Conservation (phyloP, 2,113 vertebrate species). For the Phrynosoma blainvillii region DNA sequence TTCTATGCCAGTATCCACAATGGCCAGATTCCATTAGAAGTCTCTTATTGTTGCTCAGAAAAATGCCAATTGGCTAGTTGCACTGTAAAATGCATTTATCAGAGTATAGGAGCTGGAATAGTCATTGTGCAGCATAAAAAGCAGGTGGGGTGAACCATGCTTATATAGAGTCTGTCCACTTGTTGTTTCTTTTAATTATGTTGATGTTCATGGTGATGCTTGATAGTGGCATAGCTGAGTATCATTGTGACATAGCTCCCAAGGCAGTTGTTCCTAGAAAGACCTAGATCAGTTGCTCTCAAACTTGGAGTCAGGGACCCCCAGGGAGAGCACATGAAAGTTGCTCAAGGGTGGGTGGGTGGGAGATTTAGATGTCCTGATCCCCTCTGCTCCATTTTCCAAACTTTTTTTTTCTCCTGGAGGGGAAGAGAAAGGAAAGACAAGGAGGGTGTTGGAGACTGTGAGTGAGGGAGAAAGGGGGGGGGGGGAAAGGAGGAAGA, state of each 20-base stretch:
- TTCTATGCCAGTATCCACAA: neutral
- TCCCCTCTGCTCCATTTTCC: too few species aligned
- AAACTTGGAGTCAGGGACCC: too few species aligned
- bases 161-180: neutral
- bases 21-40: neutral
- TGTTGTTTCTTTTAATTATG: neutral
- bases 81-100: neutral
- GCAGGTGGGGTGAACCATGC: neutral
- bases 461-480: too few species aligned
- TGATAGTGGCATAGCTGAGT: too few species aligned
- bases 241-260: neutral
- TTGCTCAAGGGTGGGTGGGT: too few species aligned
- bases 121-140: neutral
- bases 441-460: too few species aligned
- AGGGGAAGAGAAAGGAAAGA: too few species aligned
- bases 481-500: too few species aligned
- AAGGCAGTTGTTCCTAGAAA: neutral
- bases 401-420: too few species aligned
- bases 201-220: neutral
- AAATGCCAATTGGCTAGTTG: neutral
- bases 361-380: too few species aligned
- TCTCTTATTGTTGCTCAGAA: neutral
- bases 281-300: neutral
- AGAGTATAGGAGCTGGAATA: neutral
- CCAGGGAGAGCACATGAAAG: too few species aligned